Percentiles rank a stretch among this genome's conserved stretches.
These are phyloP conservation scores for Halocynthia roretzi DNA, from an alignment of 23 tunicate species.

Conservation along the genomic window DNA sequence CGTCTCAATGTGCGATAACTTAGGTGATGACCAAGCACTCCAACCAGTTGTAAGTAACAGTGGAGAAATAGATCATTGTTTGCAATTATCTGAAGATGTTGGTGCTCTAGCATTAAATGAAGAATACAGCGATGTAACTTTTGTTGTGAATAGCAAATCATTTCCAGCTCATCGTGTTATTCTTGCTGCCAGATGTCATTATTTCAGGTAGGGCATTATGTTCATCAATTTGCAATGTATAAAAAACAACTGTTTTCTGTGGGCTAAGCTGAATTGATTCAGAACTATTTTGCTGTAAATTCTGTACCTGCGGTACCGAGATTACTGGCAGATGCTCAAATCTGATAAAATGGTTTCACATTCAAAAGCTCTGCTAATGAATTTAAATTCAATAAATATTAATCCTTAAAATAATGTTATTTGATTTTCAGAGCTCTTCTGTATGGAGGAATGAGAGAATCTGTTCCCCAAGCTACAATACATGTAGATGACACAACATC, in stretches of 20 bases:
- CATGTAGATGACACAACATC: conserved; percentile 53
- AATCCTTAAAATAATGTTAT: not conserved
- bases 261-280: not conserved
- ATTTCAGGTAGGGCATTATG: conserved; percentile 37
- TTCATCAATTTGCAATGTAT: not conserved
- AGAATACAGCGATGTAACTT: conserved; percentile 80
- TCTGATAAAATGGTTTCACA: not conserved
- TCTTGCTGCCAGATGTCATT: conserved; percentile 79
- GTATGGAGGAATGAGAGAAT: conserved; percentile 94
- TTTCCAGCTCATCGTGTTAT: conserved; percentile 89
- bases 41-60: not conserved
- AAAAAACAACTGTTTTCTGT: not conserved
- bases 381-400: not conserved
- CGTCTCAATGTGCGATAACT: conserved; percentile 21
- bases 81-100: conserved; percentile 50
- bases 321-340: not conserved
- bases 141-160: conserved; percentile 54
- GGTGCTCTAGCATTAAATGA: conserved; percentile 48
- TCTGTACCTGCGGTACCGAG: not conserved
- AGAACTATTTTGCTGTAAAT: not conserved
- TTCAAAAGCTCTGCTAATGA: too few species aligned
- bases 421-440: conserved; percentile 58
- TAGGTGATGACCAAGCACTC: conserved; percentile 1
- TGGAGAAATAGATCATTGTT: conserved; percentile 70
- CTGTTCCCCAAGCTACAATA: conserved; percentile 40